These are phyloP conservation scores for Onychomys leucogaster DNA, from an alignment of 2,797 vertebrate genomes.

Conservation along the genomic window DNA sequence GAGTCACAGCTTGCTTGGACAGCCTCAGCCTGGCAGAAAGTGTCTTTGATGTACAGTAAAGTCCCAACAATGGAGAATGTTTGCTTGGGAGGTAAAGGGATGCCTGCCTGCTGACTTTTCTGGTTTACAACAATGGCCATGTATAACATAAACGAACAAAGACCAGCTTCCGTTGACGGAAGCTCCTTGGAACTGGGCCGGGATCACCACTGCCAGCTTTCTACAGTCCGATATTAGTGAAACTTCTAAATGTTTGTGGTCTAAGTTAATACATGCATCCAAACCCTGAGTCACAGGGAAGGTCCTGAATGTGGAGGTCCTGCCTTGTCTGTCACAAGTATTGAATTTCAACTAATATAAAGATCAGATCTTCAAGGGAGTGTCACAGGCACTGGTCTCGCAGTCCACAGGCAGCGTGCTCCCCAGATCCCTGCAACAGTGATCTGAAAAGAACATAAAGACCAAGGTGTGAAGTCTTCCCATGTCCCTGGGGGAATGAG, in stretches of 20 bases:
- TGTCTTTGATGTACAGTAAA: constrained; percentile 66
- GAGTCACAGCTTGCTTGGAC: constrained; percentile 53
- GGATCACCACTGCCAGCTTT: background rate
- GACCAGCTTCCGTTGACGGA: constrained; percentile 10
- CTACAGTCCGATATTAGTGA: background rate
- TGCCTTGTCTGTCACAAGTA: background rate
- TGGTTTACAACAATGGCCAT: constrained; percentile 34
- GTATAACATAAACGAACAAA: constrained; percentile 44
- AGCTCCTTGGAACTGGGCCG: background rate
- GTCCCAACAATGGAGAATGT: constrained; percentile 39
- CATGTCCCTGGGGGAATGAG: background rate
- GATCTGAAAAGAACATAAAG: background rate
- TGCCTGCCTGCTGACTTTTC: constrained; percentile 49
- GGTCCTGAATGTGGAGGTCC: background rate
- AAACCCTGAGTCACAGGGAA: background rate
- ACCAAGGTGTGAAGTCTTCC: background rate
- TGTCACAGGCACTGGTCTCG: background rate
- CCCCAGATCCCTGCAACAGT: background rate
- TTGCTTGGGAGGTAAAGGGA: constrained; percentile 64
- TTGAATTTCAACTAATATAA: background rate
- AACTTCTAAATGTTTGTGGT: background rate
- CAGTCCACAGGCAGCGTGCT: rapidly evolving
- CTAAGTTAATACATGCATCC: background rate
- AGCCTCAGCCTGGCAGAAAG: background rate
- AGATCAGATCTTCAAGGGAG: background rate